Percentiles rank a stretch among this genome's conserved stretches.
Evolutionary conservation across 2,888 invertebrate species (phyloP).

Genomic region (Sisyra nigra): DNA sequence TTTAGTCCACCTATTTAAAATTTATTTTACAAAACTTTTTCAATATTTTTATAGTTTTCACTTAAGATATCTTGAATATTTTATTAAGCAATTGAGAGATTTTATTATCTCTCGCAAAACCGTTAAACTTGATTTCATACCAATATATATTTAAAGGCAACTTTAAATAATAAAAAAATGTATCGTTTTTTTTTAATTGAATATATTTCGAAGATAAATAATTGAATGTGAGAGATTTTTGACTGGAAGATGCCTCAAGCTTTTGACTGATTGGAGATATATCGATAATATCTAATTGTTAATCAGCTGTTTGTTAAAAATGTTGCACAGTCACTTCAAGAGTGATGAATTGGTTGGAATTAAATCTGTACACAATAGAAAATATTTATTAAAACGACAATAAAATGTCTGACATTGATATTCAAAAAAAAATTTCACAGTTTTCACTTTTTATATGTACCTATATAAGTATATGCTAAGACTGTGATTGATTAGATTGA

Average conservation of each 20-base stretch:
- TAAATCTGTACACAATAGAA: neutral
- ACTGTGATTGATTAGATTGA: too few relatives aligned
- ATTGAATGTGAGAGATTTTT: slow-evolving; percentile 4
- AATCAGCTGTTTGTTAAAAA: slow-evolving; percentile 7
- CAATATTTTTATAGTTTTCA: too few relatives aligned
- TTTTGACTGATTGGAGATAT: slow-evolving; percentile 1
- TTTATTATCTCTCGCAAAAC: too few relatives aligned
- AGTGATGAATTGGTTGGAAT: too few relatives aligned
- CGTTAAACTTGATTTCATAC: neutral
- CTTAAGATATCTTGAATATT: too few relatives aligned
- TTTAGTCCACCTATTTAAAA: too few relatives aligned
- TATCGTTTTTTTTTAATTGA: neutral
- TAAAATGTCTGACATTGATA: slow-evolving; percentile 1
- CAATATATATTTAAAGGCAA: neutral
- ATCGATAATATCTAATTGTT: slow-evolving; percentile 8
- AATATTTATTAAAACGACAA: slow-evolving; percentile 2
- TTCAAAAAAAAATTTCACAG: neutral
- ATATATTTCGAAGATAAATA: neutral
- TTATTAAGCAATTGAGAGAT: too few relatives aligned
- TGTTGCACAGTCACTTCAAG: slow-evolving; percentile 5
- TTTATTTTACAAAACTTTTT: too few relatives aligned
- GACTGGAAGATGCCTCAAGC: slow-evolving; percentile 3
- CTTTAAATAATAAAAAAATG: neutral
- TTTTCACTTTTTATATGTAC: neutral
- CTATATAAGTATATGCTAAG: neutral